Percentiles rank a stretch among this genome's conserved stretches.
Evolutionary conservation across 2,797 vertebrate species (phyloP).

Genomic region (Petrocephalus schoutedeni): DNA sequence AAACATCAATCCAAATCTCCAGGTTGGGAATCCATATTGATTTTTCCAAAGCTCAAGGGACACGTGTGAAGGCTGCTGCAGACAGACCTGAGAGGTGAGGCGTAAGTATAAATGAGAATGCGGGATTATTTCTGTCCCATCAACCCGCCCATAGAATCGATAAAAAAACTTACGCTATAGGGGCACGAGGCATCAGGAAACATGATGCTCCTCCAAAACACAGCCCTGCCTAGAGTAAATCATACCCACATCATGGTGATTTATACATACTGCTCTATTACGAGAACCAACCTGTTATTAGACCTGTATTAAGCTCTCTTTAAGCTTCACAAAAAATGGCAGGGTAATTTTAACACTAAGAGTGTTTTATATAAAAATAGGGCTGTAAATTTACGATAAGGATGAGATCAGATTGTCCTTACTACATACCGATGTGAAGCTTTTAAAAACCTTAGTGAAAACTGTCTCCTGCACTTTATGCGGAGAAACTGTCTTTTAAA

Average conservation of each 20-base stretch:
- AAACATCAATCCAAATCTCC: conserved; percentile 24
- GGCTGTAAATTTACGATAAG: not conserved
- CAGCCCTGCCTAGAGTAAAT: not conserved
- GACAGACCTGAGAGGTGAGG: not conserved
- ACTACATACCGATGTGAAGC: not conserved
- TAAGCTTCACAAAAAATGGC: not conserved
- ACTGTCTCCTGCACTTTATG: not conserved
- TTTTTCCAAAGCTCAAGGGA: conserved; percentile 25
- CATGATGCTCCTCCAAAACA: not conserved
- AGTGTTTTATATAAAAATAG: not conserved
- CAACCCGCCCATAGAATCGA: not conserved
- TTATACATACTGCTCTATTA: not conserved
- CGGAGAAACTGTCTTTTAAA: not conserved
- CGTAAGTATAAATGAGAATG: conserved; percentile 12
- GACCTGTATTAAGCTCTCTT: not conserved
- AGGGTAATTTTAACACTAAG: not conserved
- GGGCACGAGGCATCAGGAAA: not conserved
- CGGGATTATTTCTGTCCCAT: conserved; percentile 13
- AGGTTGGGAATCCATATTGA: conserved; percentile 24
- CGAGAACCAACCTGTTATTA: not conserved
- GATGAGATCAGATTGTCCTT: not conserved
- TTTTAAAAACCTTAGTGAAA: not conserved
- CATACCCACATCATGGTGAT: not conserved
- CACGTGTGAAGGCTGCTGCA: not conserved
- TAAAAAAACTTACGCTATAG: not conserved